Conservation (phyloP, 2,888 invertebrate genomes). For the Apodemia duryi region DNA sequence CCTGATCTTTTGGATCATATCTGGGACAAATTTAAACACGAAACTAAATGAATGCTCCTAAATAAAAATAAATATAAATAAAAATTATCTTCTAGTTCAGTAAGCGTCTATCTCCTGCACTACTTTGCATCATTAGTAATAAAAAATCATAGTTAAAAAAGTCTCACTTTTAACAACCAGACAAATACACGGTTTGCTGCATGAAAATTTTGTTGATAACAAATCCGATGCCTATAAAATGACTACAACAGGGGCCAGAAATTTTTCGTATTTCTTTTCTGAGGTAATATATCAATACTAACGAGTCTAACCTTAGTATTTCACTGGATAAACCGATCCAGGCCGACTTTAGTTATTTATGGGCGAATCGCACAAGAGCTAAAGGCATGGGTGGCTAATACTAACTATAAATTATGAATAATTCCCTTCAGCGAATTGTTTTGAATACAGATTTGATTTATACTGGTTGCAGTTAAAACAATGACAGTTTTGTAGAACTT, state of each 20-base stretch:
- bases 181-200: too few relatives aligned
- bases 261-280: background rate
- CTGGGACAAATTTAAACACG: too few relatives aligned
- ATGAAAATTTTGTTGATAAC: too few relatives aligned
- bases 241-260: background rate
- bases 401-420: constrained; percentile 15
- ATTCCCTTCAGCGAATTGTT: constrained; percentile 4
- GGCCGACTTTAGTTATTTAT: constrained; percentile 14
- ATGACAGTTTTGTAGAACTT: constrained; percentile 3
- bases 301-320: constrained; percentile 15
- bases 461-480: background rate
- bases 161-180: too few relatives aligned
- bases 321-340: constrained; percentile 11
- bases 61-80: too few relatives aligned
- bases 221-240: background rate
- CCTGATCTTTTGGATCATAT: too few relatives aligned
- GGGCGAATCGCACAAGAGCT: constrained; percentile 13
- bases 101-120: too few relatives aligned
- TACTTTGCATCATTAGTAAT: too few relatives aligned
- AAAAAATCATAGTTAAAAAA: too few relatives aligned
- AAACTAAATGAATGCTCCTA: too few relatives aligned
- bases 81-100: too few relatives aligned
- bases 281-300: constrained; percentile 12
- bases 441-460: constrained; percentile 6
- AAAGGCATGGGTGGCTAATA: constrained; percentile 6